Conservation (phyloP, 2,797 vertebrate species). For the Zenarchopterus dispar region DNA sequence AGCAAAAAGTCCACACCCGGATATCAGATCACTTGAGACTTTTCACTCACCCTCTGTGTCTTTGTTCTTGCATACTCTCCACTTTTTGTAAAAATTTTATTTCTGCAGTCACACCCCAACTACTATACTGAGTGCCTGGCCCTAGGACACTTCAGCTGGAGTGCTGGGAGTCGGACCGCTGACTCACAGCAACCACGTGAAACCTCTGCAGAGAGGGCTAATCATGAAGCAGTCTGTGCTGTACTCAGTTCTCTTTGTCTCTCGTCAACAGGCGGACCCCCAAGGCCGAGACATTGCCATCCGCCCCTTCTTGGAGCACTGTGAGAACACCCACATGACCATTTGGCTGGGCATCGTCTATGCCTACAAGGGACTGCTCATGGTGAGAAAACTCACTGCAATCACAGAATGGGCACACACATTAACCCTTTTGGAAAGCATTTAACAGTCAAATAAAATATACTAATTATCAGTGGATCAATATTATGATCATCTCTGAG, state of each 20-base stretch:
- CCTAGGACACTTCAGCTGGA: no score
- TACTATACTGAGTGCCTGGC: no score
- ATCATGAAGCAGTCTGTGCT: neutral
- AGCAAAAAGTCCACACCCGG: constrained; percentile 28
- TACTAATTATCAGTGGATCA: no score
- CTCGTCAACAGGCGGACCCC: constrained; percentile 90
- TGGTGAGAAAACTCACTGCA: constrained; percentile 85
- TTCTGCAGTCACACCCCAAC: no score
- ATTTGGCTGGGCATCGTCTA: constrained; percentile 99
- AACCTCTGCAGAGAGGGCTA: constrained; percentile 12
- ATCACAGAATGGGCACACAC: constrained; percentile 9
- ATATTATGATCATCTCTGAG: no score
- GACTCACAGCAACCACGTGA: neutral
- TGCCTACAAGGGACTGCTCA: constrained; percentile 98
- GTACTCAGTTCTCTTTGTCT: constrained; percentile 32
- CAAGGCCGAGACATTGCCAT: constrained; percentile 97
- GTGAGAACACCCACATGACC: constrained; percentile 99
- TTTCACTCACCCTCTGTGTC: constrained; percentile 21
- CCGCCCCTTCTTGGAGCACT: constrained; percentile 97
- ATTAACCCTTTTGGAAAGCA: no score
- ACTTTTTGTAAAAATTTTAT: no score
- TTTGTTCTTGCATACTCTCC: constrained; percentile 18
- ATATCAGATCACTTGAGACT: constrained; percentile 48
- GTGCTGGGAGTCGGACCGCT: no score
- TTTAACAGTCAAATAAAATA: no score